Percentiles rank a stretch among this genome's conserved stretches.
Evolutionary conservation across 1,140 invertebrate genomes (phyloP).

Genomic region (Octopus bimaculoides): DNA sequence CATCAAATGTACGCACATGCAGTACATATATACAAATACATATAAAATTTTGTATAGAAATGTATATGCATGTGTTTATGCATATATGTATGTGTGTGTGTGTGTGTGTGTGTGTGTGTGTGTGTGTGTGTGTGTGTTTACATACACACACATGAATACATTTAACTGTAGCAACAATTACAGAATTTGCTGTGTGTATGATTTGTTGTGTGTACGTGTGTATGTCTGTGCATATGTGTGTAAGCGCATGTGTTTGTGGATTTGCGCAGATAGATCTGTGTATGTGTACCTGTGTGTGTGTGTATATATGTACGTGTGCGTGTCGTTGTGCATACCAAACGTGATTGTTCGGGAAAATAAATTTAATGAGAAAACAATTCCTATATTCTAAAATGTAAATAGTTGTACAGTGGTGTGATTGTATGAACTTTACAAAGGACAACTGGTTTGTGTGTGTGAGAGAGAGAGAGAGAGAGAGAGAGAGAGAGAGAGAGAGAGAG

Average conservation of each 20-base stretch:
- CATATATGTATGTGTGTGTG: not conserved
- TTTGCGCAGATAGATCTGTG: not conserved
- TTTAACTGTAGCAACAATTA: not conserved
- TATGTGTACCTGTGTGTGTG: not conserved
- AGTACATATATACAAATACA: not conserved
- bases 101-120: not conserved
- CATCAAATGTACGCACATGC: not conserved
- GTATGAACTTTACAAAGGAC: not conserved
- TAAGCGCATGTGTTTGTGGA: not conserved
- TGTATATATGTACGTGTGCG: not conserved
- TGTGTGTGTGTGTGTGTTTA: not conserved
- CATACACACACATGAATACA: not conserved
- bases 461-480: constrained; percentile 2
- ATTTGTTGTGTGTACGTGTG: not conserved
- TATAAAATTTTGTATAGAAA: not conserved
- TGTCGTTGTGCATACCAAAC: not conserved
- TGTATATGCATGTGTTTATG: not conserved
- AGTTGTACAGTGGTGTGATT: too few relatives aligned
- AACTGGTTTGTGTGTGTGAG: not conserved
- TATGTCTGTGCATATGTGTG: not conserved
- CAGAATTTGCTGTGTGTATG: not conserved
- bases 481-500: constrained; percentile 2
- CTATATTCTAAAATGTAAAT: too few relatives aligned
- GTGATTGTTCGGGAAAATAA: too few relatives aligned
- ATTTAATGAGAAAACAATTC: too few relatives aligned